Percentiles rank a stretch among this genome's conserved stretches.
Evolutionary conservation across 2,797 vertebrate species (phyloP).

Genomic region (Poeciliopsis turneri): DNA sequence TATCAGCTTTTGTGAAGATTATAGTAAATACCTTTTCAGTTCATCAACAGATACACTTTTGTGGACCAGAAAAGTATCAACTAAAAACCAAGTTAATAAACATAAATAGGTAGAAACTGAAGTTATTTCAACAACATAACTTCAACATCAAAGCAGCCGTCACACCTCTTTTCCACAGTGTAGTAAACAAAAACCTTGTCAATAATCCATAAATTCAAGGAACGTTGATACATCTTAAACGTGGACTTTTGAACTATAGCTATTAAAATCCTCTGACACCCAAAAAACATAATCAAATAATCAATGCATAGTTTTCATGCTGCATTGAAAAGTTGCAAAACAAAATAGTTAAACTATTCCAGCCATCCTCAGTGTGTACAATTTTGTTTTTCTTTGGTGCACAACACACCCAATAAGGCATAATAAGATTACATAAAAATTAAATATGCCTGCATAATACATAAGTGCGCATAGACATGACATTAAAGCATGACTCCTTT

Average conservation of each 20-base stretch:
- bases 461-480: neutral
- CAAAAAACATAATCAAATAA: neutral
- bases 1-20: too few relatives aligned
- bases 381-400: neutral
- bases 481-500: neutral
- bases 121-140: too few relatives aligned
- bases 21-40: too few relatives aligned
- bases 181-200: constrained; percentile 3
- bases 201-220: neutral
- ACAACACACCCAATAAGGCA: neutral
- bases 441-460: neutral
- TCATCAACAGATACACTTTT: too few relatives aligned
- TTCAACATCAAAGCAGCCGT: too few relatives aligned
- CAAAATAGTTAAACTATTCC: neutral
- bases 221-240: neutral
- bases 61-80: too few relatives aligned
- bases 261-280: neutral
- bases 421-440: neutral
- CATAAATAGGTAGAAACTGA: too few relatives aligned
- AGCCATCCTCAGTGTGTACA: neutral
- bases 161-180: neutral
- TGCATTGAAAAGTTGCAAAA: neutral
- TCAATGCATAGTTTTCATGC: neutral
- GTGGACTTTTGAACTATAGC: neutral
- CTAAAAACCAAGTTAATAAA: too few relatives aligned